A percentile compares a stretch with the other conserved stretches of the same genome.
phyloP scores from a whole-genome alignment of 2,888 invertebrate species.

The Brachyopa scutellaris region DNA sequence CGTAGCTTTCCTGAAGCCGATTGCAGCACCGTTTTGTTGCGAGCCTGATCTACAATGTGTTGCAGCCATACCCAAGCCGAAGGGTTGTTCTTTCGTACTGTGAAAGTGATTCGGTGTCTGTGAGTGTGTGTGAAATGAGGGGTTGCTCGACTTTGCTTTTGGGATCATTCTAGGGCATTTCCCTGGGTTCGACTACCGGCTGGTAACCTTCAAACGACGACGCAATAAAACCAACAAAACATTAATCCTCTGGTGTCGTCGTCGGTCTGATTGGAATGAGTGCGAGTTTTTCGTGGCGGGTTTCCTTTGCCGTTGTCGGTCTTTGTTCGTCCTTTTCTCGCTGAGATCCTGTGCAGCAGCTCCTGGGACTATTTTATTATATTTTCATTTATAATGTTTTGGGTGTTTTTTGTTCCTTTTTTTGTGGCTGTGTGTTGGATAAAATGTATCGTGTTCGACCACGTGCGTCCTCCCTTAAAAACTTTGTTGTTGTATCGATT shows the following conservation, averaged over 20 bases:
- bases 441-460: constrained; percentile 65
- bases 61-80: constrained; percentile 45
- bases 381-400: constrained; percentile 50
- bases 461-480: constrained; percentile 54
- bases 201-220: constrained; percentile 68
- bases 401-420: constrained; percentile 4
- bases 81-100: constrained; percentile 22
- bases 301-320: constrained; percentile 36
- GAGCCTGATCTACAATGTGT: constrained; percentile 54
- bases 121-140: constrained; percentile 39
- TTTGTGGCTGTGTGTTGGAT: constrained; percentile 8
- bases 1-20: constrained; percentile 62
- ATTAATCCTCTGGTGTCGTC: constrained; percentile 61
- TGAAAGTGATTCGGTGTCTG: background rate
- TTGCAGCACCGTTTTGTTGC: constrained; percentile 51
- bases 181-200: constrained; percentile 67
- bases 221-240: constrained; percentile 69
- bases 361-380: constrained; percentile 59
- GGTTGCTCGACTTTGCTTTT: constrained; percentile 64
- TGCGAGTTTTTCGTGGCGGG: constrained; percentile 39
- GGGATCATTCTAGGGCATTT: constrained; percentile 66
- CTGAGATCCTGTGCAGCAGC: constrained; percentile 43
- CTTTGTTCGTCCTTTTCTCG: constrained; percentile 48
- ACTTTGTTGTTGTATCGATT: constrained; percentile 45
- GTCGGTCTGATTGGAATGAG: constrained; percentile 59